A percentile compares a stretch with the other conserved stretches of the same genome.
Evolutionary conservation across 2,888 invertebrate genomes (phyloP).

Genomic region (Melitaea athalia): DNA sequence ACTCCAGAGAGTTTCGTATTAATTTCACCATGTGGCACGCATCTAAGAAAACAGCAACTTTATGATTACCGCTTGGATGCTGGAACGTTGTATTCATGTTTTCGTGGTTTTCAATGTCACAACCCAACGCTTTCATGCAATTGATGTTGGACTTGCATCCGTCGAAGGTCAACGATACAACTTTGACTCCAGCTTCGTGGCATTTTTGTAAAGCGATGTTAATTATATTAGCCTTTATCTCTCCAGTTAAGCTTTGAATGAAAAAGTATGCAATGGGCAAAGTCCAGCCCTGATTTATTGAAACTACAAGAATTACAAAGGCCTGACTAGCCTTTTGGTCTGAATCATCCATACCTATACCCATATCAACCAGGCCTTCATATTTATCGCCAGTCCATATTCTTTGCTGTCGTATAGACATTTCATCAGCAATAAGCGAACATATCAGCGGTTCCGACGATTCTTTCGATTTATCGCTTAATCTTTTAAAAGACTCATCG

Average conservation of each 20-base stretch:
- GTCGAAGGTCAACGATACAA: background rate
- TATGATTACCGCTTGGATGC: background rate
- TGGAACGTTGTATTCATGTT: background rate
- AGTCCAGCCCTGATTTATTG: background rate
- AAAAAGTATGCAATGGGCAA: background rate
- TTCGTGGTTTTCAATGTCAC: background rate
- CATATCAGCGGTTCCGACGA: no score
- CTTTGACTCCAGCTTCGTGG: background rate
- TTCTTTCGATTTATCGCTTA: background rate
- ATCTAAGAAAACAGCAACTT: background rate
- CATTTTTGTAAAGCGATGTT: background rate
- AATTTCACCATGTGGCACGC: background rate
- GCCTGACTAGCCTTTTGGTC: background rate
- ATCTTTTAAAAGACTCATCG: background rate
- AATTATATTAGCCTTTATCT: background rate
- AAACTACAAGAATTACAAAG: background rate
- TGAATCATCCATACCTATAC: background rate
- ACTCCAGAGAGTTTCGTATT: background rate
- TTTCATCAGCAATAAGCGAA: no score
- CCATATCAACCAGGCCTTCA: background rate
- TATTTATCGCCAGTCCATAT: background rate
- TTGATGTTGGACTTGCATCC: background rate
- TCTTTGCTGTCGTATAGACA: no score
- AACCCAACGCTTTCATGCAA: background rate
- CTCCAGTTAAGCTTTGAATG: background rate